These are phyloP conservation scores for Emys orbicularis DNA, from an alignment of 2,797 vertebrate genomes.

Conservation along the genomic window DNA sequence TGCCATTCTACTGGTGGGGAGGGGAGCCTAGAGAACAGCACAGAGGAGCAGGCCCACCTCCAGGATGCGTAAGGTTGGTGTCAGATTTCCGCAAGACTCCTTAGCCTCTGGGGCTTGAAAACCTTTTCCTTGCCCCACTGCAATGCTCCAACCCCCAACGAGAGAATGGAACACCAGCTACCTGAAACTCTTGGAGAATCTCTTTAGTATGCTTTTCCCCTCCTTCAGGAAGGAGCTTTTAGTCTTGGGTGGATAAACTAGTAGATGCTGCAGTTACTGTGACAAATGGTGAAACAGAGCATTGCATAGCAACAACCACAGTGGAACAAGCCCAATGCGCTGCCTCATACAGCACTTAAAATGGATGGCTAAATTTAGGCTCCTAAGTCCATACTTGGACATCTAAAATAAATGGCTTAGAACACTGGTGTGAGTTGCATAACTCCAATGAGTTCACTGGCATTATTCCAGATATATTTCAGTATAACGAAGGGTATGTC, in stretches of 20 bases:
- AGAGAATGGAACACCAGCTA: background rate
- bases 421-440: background rate
- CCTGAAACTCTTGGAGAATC: background rate
- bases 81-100: background rate
- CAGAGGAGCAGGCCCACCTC: background rate
- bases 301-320: background rate
- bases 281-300: slow-evolving; percentile 2
- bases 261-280: background rate
- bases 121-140: background rate
- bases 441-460: background rate
- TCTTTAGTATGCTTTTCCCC: background rate
- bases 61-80: background rate
- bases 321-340: background rate
- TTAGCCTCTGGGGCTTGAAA: background rate
- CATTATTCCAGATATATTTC: background rate
- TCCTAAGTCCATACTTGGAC: background rate
- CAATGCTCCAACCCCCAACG: background rate
- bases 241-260: background rate
- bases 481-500: too few relatives aligned
- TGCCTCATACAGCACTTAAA: background rate
- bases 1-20: background rate
- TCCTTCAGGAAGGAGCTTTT: background rate
- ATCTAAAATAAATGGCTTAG: background rate
- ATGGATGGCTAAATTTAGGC: background rate
- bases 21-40: background rate